Evolutionary conservation across 2,797 vertebrate genomes (phyloP).

Genomic region (Esox masquinongy): DNA sequence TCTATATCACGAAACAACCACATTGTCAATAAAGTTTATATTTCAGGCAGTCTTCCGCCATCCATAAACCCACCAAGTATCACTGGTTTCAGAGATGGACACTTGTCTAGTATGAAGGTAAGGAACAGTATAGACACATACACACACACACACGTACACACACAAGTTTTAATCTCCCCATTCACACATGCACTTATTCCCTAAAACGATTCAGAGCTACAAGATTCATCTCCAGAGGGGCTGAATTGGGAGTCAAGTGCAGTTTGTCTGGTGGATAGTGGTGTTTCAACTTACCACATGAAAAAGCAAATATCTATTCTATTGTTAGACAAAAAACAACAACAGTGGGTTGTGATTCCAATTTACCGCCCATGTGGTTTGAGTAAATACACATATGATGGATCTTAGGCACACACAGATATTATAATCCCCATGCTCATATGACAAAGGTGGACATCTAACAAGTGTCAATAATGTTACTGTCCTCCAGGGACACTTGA

Average conservation of each 20-base stretch:
- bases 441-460: neutral
- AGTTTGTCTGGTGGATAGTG: neutral
- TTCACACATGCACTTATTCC: neutral
- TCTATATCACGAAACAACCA: too few species aligned
- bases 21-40: conserved; percentile 8
- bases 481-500: neutral
- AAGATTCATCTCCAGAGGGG: neutral
- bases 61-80: conserved; percentile 39
- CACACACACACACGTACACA: neutral
- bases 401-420: neutral
- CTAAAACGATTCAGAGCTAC: neutral
- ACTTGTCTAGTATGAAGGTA: conserved; percentile 37
- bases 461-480: neutral
- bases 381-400: conserved; percentile 49
- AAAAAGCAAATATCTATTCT: neutral
- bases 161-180: neutral
- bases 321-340: neutral
- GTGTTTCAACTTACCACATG: neutral
- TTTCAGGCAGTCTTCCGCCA: conserved; percentile 56
- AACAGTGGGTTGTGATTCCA: conserved; percentile 5
- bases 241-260: neutral
- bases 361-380: conserved; percentile 34
- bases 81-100: conserved; percentile 38
- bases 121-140: neutral
- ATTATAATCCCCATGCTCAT: conserved; percentile 1